These are phyloP conservation scores for Drosophila sp. DNA, from an alignment of 1,140 invertebrate species.

Conservation along the genomic window DNA sequence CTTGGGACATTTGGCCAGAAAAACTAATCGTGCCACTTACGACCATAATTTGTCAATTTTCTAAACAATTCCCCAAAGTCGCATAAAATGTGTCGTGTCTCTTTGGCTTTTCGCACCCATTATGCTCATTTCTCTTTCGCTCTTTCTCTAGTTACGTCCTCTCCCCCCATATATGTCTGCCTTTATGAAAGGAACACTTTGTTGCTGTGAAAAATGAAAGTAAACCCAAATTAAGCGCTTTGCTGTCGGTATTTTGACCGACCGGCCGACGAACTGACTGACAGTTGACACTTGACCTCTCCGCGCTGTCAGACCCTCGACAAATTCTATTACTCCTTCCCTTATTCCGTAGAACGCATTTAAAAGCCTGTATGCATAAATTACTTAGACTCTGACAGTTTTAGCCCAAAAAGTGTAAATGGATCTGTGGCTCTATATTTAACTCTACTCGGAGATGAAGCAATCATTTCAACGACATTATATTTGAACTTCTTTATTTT, in stretches of 20 bases:
- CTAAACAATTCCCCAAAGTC: constrained; percentile 74
- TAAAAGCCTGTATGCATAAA: constrained; percentile 76
- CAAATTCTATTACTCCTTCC: background rate
- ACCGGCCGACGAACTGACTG: constrained; percentile 34
- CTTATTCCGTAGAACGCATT: constrained; percentile 47
- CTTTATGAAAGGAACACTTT: constrained; percentile 48
- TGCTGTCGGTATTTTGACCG: constrained; percentile 23
- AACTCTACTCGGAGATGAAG: constrained; percentile 53
- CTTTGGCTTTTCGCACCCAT: constrained; percentile 75
- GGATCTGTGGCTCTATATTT: constrained; percentile 45
- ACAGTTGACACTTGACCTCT: background rate
- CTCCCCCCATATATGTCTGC: background rate
- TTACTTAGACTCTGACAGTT: constrained; percentile 62
- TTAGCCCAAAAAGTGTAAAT: constrained; percentile 66
- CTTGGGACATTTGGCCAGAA: constrained; percentile 48
- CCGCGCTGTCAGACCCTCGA: background rate
- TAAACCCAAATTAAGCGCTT: constrained; percentile 41
- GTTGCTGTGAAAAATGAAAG: constrained; percentile 69
- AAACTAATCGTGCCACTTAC: constrained; percentile 78
- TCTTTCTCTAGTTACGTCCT: constrained; percentile 13
- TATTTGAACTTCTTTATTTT: background rate
- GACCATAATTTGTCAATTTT: constrained; percentile 81
- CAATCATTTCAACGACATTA: constrained; percentile 38
- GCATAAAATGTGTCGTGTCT: constrained; percentile 67
- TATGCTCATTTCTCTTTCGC: constrained; percentile 54